Conservation (phyloP, 2,113 vertebrate species). For the Rafetus swinhoei region DNA sequence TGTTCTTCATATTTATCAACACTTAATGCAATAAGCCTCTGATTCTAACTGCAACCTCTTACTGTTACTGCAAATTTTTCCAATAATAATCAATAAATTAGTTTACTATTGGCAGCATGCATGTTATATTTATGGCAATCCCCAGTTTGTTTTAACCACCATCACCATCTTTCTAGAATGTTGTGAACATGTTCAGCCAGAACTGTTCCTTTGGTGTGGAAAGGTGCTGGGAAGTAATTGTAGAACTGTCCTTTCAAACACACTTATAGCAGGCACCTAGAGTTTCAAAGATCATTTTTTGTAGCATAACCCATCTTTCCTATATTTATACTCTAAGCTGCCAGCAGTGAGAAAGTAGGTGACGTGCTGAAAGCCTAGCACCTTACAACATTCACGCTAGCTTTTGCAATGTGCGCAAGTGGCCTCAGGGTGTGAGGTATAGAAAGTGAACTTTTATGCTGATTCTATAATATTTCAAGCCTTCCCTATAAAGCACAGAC, state of each 20-base stretch:
- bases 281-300: neutral
- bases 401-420: neutral
- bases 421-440: conserved; percentile 49
- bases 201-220: neutral
- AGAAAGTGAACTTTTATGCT: conserved; percentile 55
- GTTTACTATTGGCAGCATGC: neutral
- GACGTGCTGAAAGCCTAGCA: neutral
- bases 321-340: rapidly evolving
- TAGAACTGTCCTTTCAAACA: rapidly evolving
- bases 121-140: neutral
- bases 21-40: neutral
- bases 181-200: neutral
- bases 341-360: conserved; percentile 8
- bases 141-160: neutral
- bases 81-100: neutral
- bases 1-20: neutral
- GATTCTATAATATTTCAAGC: conserved; percentile 44
- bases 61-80: neutral
- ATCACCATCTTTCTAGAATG: neutral
- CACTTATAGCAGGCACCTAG: neutral
- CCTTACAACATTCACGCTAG: neutral
- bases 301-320: too few relatives aligned
- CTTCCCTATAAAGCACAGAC: conserved; percentile 40
- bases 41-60: neutral
- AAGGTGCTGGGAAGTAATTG: neutral